Base-by-base conservation (phyloP, 2,113 vertebrate genomes). In the Neogale vison region DNA sequence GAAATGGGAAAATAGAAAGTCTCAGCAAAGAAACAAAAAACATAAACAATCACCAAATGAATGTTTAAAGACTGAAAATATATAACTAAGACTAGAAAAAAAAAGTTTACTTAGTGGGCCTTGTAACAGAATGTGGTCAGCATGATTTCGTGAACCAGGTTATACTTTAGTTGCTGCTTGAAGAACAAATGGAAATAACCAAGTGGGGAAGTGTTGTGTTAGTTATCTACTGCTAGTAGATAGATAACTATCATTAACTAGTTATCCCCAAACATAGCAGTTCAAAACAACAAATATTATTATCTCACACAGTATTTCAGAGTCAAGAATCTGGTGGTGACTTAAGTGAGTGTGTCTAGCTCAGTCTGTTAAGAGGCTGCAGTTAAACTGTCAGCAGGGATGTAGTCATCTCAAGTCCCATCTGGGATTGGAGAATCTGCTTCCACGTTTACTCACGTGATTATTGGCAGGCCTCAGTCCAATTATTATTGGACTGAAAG, bases 281-380 rank as follows among this genome's bases (percentile, higher is more conserved):
- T 34, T 63, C 85, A 80, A 91, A 91, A 86, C 39, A 76, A 83
- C 26, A 79, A 83, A 95, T 61, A 59, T 85, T 87, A 63, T 74
- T 83, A 85, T 79, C 34, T 67, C 71, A 79, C 34, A 34, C 18
- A 61, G 14, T 86, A 80, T 92, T 31, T 87, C 39, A 87, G n/a
- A 21, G 42, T 50, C 34, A 87, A 39, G 39, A 71, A 59, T 80
- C 50, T 52, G 63, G 14, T 17, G 39, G 39, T 31, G 20, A 39
- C 39, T 74, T 74, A 42, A 50, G 31, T 86, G 17, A 79, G 6
- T 39, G 6, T 13, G 11, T 69, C 20, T 86, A 34, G 52, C 17
- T 91, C 24, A 86, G 4, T 72, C 13, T 95, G 9, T 80, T 29
- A 45, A 17, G 11, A 95, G 23, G 23, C 55, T 86, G 13, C 42